Conservation (phyloP, 1,140 invertebrate genomes). For the Hycleus cichorii region DNA sequence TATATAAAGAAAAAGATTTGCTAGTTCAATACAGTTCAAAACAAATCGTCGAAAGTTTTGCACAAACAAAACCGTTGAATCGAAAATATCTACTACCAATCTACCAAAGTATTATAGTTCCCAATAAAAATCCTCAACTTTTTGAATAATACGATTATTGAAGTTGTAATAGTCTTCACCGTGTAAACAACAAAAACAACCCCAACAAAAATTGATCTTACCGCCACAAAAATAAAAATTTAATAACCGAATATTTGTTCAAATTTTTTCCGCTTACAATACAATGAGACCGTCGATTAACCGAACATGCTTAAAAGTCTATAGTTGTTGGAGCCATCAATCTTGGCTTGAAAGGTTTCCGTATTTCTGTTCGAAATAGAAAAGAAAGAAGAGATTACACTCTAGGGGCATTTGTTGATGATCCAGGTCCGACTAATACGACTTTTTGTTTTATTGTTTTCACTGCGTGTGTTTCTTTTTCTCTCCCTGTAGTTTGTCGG, state of each 20-base stretch:
- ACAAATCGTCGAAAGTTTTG: conserved; percentile 24
- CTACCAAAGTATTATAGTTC: conserved; percentile 16
- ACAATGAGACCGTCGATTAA: neutral
- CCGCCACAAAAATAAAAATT: no score
- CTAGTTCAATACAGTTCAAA: conserved; percentile 20
- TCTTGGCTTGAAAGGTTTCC: conserved; percentile 11
- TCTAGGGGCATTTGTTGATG: conserved; percentile 10
- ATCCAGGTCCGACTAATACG: conserved; percentile 11
- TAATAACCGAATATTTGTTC: no score
- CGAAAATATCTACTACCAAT: conserved; percentile 21
- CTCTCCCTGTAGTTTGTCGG: neutral
- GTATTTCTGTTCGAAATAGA: conserved; percentile 9
- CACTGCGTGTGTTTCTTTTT: neutral
- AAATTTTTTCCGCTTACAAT: no score
- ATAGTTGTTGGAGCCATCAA: conserved; percentile 12
- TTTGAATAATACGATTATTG: conserved; percentile 14
- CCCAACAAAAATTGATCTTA: no score
- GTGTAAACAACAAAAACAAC: no score
- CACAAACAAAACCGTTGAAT: conserved; percentile 23
- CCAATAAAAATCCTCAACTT: conserved; percentile 10
- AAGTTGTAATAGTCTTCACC: no score
- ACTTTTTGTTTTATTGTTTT: conserved; percentile 16
- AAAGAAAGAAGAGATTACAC: conserved; percentile 7
- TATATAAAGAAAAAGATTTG: conserved; percentile 12
- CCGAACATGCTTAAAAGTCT: conserved; percentile 12